A percentile compares a stretch with the other conserved stretches of the same genome.
phyloP scores from a whole-genome alignment of 2,797 vertebrate genomes.

The Austrolebias charrua region DNA sequence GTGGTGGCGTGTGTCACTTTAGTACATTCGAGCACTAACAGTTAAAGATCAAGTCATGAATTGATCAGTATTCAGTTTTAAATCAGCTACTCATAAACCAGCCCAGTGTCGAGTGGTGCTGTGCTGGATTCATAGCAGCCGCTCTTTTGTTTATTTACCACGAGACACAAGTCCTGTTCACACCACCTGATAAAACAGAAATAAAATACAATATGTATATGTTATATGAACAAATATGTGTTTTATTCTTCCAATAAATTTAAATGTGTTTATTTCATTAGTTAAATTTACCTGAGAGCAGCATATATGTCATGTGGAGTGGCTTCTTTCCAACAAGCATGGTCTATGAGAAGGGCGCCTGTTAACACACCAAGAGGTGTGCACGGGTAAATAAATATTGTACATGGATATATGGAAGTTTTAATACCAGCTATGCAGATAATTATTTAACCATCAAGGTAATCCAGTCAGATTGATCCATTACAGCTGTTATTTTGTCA shows the following conservation, averaged over 20 bases:
- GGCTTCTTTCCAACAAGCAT: constrained; percentile 76
- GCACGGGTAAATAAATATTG: neutral
- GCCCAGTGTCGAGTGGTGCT: constrained; percentile 55
- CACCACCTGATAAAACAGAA: constrained; percentile 77
- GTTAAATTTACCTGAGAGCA: constrained; percentile 74
- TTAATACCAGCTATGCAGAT: neutral
- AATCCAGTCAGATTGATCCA: neutral
- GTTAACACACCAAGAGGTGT: constrained; percentile 14
- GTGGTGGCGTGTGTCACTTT: too few species aligned
- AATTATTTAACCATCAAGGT: neutral
- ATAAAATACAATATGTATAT: neutral
- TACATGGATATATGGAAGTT: neutral
- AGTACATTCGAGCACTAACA: too few species aligned
- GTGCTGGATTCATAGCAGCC: constrained; percentile 68
- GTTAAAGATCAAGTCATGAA: neutral
- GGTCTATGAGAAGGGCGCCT: constrained; percentile 82
- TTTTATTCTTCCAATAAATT: neutral
- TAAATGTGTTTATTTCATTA: neutral
- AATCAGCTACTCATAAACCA: constrained; percentile 72
- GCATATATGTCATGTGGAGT: constrained; percentile 64
- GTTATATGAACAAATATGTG: neutral
- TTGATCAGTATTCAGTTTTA: constrained; percentile 11
- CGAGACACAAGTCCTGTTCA: constrained; percentile 80
- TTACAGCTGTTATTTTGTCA: neutral
- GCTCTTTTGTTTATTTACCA: constrained; percentile 55